Conservation (phyloP, 2,888 invertebrate species). For the Eudemis profundana region DNA sequence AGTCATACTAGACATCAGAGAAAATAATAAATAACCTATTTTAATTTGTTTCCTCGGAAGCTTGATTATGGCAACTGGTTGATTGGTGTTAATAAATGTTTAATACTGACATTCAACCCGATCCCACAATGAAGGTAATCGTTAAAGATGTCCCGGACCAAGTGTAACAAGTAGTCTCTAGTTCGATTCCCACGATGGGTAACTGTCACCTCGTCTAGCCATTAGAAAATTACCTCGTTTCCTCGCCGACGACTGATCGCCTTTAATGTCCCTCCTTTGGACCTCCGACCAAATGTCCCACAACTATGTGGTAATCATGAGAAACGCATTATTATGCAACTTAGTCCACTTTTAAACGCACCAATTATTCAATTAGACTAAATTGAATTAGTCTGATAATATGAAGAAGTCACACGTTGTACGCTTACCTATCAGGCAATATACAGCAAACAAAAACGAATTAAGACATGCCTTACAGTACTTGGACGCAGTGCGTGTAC, state of each 20-base stretch:
- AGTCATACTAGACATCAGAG: background rate
- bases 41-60: background rate
- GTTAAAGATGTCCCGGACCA: constrained; percentile 10
- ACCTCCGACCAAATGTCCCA: constrained; percentile 59
- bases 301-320: constrained; percentile 58
- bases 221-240: constrained; percentile 73
- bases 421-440: background rate
- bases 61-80: background rate
- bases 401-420: background rate
- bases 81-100: background rate
- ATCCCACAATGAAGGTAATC: constrained; percentile 1
- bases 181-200: constrained; percentile 72
- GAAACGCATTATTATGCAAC: constrained; percentile 47
- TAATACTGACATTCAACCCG: background rate
- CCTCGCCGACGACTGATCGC: constrained; percentile 64
- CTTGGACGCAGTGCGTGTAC: background rate
- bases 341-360: constrained; percentile 6
- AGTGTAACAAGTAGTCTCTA: constrained; percentile 54
- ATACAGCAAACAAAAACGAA: constrained; percentile 5
- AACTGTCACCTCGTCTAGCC: constrained; percentile 72
- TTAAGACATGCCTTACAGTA: background rate
- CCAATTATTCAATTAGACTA: constrained; percentile 7
- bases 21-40: background rate
- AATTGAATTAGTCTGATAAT: background rate
- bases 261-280: constrained; percentile 65